These are phyloP conservation scores for Chloroceryle amazona DNA, from an alignment of 2,797 vertebrate genomes.

Conservation along the genomic window DNA sequence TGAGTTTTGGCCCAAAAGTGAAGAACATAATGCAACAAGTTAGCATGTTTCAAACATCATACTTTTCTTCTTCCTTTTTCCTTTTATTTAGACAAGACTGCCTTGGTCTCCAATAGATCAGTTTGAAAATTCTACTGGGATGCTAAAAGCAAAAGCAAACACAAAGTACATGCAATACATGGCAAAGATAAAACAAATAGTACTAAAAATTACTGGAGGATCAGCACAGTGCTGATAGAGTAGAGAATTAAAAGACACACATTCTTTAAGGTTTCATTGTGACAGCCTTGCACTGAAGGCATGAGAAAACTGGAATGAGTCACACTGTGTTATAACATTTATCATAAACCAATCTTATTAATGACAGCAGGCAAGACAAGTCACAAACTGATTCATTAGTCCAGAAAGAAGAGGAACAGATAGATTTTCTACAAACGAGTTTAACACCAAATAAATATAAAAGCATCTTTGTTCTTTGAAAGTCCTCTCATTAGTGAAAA, in stretches of 20 bases:
- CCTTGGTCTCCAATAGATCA: background rate
- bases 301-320: slow-evolving; percentile 7
- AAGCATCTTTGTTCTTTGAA: slow-evolving; percentile 35
- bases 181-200: slow-evolving; percentile 25
- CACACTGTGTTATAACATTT: slow-evolving; percentile 4
- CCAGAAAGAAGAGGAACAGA: slow-evolving; percentile 49
- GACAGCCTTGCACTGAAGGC: slow-evolving; percentile 10
- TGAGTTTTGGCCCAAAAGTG: background rate
- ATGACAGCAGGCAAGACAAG: slow-evolving; percentile 33
- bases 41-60: rapidly evolving
- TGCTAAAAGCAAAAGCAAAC: background rate
- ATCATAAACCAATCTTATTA: slow-evolving; percentile 15
- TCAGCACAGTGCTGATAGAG: background rate
- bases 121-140: background rate
- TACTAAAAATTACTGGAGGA: slow-evolving; percentile 1
- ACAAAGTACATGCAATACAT: background rate
- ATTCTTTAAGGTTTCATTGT: slow-evolving; percentile 15
- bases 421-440: slow-evolving; percentile 29
- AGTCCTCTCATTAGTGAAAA: background rate
- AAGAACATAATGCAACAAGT: background rate
- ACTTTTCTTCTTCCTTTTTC: background rate
- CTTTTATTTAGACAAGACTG: background rate
- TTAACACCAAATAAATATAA: slow-evolving; percentile 36
- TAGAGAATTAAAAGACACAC: background rate
- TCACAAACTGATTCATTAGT: background rate